phyloP scores from a whole-genome alignment of 2,888 invertebrate species.

The Xanthorhoe spadicearia region DNA sequence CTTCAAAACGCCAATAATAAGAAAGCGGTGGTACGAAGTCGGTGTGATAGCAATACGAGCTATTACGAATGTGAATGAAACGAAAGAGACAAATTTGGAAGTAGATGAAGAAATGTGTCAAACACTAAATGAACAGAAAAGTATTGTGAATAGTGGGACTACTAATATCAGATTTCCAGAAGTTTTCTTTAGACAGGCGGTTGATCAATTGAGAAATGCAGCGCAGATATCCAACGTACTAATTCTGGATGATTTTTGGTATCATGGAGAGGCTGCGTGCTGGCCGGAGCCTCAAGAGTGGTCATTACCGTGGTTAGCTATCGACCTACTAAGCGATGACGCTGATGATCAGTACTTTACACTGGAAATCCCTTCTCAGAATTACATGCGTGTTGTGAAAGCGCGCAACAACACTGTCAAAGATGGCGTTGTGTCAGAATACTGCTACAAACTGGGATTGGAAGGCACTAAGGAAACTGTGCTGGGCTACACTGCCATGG shows the following conservation, averaged over 20 bases:
- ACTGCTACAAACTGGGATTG: slow-evolving; percentile 79
- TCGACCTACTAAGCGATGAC: slow-evolving; percentile 67
- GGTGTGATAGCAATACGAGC: slow-evolving; percentile 69
- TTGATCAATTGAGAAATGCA: slow-evolving; percentile 64
- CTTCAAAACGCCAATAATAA: slow-evolving; percentile 79
- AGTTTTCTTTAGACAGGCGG: slow-evolving; percentile 71
- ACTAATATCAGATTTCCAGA: slow-evolving; percentile 86
- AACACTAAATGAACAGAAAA: slow-evolving; percentile 84
- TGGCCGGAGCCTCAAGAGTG: slow-evolving; percentile 76
- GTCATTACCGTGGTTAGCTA: slow-evolving; percentile 69
- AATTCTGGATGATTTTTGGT: slow-evolving; percentile 76
- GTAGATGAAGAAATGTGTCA: slow-evolving; percentile 76
- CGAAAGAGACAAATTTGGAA: slow-evolving; percentile 32
- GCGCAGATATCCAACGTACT: slow-evolving; percentile 62
- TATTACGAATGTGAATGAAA: slow-evolving; percentile 44
- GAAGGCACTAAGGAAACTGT: slow-evolving; percentile 73
- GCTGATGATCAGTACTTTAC: slow-evolving; percentile 73
- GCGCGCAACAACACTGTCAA: slow-evolving; percentile 64
- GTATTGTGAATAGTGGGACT: slow-evolving; percentile 87
- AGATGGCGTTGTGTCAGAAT: slow-evolving; percentile 64
- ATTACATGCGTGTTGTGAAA: slow-evolving; percentile 76
- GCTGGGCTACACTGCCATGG: slow-evolving; percentile 80
- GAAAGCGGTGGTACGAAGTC: slow-evolving; percentile 86
- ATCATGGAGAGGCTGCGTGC: slow-evolving; percentile 73
- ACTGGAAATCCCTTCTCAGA: slow-evolving; percentile 78